phyloP scores from a whole-genome alignment of 2,113 vertebrate genomes.

The Salminus brasiliensis region DNA sequence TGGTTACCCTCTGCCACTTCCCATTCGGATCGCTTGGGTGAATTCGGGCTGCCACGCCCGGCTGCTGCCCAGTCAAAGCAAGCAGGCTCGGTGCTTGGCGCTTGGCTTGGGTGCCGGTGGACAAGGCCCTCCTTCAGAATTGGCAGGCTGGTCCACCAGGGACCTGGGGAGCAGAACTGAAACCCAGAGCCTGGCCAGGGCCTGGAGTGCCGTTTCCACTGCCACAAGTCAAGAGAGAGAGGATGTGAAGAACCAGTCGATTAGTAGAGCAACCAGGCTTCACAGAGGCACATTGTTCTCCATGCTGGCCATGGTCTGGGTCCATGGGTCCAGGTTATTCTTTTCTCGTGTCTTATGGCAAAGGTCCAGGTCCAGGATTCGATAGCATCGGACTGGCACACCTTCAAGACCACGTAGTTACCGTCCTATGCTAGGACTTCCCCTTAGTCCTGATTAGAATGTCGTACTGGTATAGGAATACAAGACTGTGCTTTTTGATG shows the following conservation, averaged over 20 bases:
- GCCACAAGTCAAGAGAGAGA: conserved; percentile 42
- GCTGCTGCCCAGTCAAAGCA: conserved; percentile 61
- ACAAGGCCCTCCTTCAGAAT: conserved; percentile 33
- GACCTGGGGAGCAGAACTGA: conserved; percentile 62
- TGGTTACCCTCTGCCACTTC: conserved; percentile 58
- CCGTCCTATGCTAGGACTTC: too few species aligned
- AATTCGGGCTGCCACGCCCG: conserved; percentile 49
- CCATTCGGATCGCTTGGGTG: conserved; percentile 49
- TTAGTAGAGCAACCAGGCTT: conserved; percentile 51
- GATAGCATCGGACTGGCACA: conserved; percentile 8
- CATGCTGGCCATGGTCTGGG: background rate
- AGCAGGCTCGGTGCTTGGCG: conserved; percentile 52
- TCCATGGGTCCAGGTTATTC: conserved; percentile 14
- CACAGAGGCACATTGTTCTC: conserved; percentile 49
- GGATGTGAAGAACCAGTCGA: conserved; percentile 49
- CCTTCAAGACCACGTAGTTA: background rate
- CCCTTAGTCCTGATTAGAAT: too few species aligned
- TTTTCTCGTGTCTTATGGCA: background rate
- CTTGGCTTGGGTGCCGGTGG: conserved; percentile 52
- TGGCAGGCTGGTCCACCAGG: conserved; percentile 51
- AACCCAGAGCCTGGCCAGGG: conserved; percentile 52
- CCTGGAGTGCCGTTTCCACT: conserved; percentile 61
- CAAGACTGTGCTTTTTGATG: background rate
- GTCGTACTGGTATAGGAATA: background rate
- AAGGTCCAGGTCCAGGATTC: background rate